phyloP scores from a whole-genome alignment of 1,140 invertebrate species.

The Drosophila murphyi region DNA sequence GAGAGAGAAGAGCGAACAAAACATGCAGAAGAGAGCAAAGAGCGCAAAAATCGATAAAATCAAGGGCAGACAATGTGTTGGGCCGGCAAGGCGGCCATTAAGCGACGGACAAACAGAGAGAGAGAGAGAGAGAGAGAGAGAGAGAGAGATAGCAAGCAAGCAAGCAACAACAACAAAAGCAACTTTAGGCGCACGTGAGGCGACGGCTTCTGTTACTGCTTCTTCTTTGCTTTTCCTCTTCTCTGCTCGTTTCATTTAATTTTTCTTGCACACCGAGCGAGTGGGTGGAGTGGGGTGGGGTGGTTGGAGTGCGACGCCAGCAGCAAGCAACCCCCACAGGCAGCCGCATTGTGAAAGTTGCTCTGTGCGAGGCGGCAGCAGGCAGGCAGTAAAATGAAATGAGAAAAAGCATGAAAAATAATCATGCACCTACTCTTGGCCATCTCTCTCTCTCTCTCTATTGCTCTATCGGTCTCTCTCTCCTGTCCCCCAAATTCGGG shows the following conservation, averaged over 20 bases:
- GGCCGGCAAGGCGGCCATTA: constrained; percentile 25
- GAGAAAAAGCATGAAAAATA: constrained; percentile 79
- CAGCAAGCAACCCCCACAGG: constrained; percentile 59
- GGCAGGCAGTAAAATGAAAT: constrained; percentile 75
- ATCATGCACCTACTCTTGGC: constrained; percentile 52
- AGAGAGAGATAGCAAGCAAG: constrained; percentile 7
- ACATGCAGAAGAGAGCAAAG: constrained; percentile 26
- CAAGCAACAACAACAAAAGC: constrained; percentile 23
- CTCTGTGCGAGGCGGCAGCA: constrained; percentile 49
- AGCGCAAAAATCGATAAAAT: constrained; percentile 78
- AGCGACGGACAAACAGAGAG: no score
- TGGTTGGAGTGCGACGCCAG: constrained; percentile 2
- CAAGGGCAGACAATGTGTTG: constrained; percentile 78
- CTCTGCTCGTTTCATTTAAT: constrained; percentile 16
- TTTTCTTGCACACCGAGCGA: neutral
- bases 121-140: neutral
- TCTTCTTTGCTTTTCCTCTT: constrained; percentile 27
- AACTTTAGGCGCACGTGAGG: constrained; percentile 71
- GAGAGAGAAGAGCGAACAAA: constrained; percentile 3
- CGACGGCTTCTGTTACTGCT: constrained; percentile 34
- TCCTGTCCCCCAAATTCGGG: neutral
- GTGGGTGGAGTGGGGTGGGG: constrained; percentile 7
- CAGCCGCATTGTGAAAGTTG: constrained; percentile 76
- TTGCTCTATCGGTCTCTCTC: neutral
- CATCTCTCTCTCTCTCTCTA: neutral